A percentile compares a stretch with the other conserved stretches of the same genome.
These are phyloP conservation scores for Aplochiton taeniatus DNA, from an alignment of 2,797 vertebrate species.

Conservation along the genomic window DNA sequence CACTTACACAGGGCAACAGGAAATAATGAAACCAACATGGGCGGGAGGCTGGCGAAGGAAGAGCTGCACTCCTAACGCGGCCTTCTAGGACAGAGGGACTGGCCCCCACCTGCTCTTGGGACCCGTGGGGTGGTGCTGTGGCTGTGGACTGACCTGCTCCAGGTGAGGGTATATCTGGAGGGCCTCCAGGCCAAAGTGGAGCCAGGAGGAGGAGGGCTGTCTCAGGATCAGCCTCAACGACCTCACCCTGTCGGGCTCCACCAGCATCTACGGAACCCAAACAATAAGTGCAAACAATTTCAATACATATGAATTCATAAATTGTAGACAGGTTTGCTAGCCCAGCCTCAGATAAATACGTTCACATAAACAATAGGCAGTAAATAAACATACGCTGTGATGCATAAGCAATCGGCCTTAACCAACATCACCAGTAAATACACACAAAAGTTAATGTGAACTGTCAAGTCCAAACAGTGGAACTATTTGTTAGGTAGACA, in stretches of 20 bases:
- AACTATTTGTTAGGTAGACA: neutral
- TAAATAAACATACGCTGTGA: too few relatives aligned
- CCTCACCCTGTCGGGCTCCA: slow-evolving; percentile 79
- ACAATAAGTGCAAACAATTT: slow-evolving; percentile 2
- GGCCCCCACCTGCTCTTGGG: too few relatives aligned
- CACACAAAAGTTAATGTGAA: too few relatives aligned
- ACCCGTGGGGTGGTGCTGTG: neutral
- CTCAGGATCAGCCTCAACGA: slow-evolving; percentile 86
- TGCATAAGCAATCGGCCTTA: too few relatives aligned
- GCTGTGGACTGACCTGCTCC: slow-evolving; percentile 71
- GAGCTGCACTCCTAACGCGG: too few relatives aligned
- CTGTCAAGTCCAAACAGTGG: too few relatives aligned
- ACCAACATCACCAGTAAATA: too few relatives aligned
- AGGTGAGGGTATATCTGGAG: slow-evolving; percentile 79
- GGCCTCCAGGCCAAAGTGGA: slow-evolving; percentile 87
- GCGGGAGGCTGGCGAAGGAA: too few relatives aligned
- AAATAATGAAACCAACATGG: too few relatives aligned
- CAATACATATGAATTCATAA: neutral
- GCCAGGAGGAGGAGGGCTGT: slow-evolving; percentile 91
- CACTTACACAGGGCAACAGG: too few relatives aligned
- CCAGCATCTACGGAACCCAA: slow-evolving; percentile 80
- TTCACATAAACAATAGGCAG: too few relatives aligned
- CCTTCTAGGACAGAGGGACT: too few relatives aligned
- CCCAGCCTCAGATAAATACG: neutral
- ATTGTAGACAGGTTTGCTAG: neutral